Conservation (phyloP, 37 sponge, comb jelly and placozoan species). For the Aplysina aerophoba region DNA sequence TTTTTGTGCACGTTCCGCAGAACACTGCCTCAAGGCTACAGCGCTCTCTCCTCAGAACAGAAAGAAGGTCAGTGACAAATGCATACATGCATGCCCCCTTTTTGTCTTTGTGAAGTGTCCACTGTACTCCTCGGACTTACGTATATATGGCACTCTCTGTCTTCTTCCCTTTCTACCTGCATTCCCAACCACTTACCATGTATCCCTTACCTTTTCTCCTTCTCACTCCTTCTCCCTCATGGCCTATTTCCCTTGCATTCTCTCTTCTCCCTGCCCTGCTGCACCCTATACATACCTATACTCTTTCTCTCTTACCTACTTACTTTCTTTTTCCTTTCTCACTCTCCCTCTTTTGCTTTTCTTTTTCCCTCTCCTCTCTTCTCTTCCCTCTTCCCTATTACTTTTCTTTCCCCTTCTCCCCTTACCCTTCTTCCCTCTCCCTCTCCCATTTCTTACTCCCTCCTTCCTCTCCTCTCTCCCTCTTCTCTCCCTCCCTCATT, state of each 20-base stretch:
- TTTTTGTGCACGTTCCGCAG: no score
- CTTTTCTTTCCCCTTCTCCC: background rate
- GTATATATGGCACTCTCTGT: background rate
- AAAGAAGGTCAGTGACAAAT: conserved; percentile 15
- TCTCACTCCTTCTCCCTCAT: background rate
- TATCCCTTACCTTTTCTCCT: no score
- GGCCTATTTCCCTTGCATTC: background rate
- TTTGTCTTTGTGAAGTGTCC: background rate
- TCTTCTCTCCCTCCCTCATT: background rate
- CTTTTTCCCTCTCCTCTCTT: background rate
- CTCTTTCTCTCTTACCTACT: background rate
- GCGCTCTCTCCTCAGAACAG: conserved; percentile 24
- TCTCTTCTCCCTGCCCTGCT: conserved; percentile 25
- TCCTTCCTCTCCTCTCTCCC: background rate
- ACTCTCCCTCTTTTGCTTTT: background rate
- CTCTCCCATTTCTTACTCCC: background rate
- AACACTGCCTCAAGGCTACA: background rate
- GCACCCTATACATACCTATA: no score
- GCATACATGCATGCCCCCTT: background rate
- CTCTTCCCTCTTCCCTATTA: background rate
- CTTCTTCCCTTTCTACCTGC: no score
- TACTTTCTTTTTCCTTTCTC: background rate
- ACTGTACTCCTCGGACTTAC: no score
- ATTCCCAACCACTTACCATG: no score
- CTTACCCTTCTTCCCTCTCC: background rate